These are phyloP conservation scores for fruit fly (Drosophila melanogaster) DNA, from an alignment of 1,140 invertebrate species.

Conservation along the genomic window DNA sequence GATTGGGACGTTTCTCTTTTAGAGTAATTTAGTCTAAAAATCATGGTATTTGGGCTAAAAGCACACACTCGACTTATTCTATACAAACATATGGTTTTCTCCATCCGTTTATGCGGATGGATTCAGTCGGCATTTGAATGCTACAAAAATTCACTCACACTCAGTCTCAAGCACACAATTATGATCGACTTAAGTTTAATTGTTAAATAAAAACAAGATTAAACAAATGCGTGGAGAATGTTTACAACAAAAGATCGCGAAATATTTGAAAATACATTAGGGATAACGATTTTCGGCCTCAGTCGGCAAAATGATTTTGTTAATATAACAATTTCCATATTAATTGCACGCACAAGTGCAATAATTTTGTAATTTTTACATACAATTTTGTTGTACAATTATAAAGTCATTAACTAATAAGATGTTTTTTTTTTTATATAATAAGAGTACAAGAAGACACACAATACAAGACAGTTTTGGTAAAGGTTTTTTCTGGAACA, in stretches of 20 bases:
- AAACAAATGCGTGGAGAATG: slow-evolving; percentile 60
- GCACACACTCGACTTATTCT: slow-evolving; percentile 33
- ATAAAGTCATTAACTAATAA: slow-evolving; percentile 57
- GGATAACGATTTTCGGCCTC: slow-evolving; percentile 52
- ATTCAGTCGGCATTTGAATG: slow-evolving; percentile 38
- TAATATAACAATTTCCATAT: slow-evolving; percentile 76
- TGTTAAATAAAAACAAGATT: slow-evolving; percentile 63
- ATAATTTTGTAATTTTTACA: slow-evolving; percentile 49
- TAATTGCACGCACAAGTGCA: slow-evolving; percentile 38
- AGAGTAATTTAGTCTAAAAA: slow-evolving; percentile 43
- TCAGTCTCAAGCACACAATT: slow-evolving; percentile 14
- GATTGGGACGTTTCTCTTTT: slow-evolving; percentile 26
- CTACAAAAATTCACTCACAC: slow-evolving; percentile 46
- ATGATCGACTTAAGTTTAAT: slow-evolving; percentile 57
- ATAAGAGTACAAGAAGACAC: slow-evolving; percentile 76
- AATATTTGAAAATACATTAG: slow-evolving; percentile 60
- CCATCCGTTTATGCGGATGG: slow-evolving; percentile 11
- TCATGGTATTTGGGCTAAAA: slow-evolving; percentile 26
- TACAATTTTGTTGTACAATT: slow-evolving; percentile 78
- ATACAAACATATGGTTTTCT: slow-evolving; percentile 35
- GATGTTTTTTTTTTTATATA: slow-evolving; percentile 39
- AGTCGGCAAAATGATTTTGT: slow-evolving; percentile 60
- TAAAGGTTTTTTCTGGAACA: slow-evolving; percentile 54
- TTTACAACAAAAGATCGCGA: slow-evolving; percentile 68
- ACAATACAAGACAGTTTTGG: slow-evolving; percentile 74